Evolutionary conservation across 2,797 vertebrate genomes (phyloP).

Genomic region (Leptatherina wallacei): DNA sequence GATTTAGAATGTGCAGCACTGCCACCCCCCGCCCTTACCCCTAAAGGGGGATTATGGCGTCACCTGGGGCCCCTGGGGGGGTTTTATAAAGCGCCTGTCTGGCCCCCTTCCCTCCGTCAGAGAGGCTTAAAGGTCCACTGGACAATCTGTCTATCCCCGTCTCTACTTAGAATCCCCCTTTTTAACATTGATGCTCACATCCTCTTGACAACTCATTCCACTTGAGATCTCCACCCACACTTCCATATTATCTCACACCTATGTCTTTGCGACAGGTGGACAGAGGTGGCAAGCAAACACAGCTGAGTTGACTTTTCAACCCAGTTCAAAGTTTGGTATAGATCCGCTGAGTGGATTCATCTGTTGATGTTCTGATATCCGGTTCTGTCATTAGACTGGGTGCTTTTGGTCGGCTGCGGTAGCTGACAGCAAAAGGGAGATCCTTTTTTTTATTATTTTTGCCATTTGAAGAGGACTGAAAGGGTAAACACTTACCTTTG

Average conservation of each 20-base stretch:
- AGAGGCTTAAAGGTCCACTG: slow-evolving; percentile 83
- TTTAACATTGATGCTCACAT: slow-evolving; percentile 74
- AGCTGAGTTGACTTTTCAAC: slow-evolving; percentile 66
- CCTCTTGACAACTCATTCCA: slow-evolving; percentile 71
- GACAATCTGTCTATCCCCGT: slow-evolving; percentile 76
- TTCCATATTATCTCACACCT: slow-evolving; percentile 65
- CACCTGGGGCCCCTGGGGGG: slow-evolving; percentile 78
- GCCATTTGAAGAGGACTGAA: slow-evolving; percentile 49
- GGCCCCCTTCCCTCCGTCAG: slow-evolving; percentile 82
- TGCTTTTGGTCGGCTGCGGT: slow-evolving; percentile 47
- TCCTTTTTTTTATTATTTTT: slow-evolving; percentile 42
- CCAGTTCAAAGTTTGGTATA: slow-evolving; percentile 57
- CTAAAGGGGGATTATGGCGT: slow-evolving; percentile 82
- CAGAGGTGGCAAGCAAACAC: slow-evolving; percentile 70
- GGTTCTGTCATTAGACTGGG: slow-evolving; percentile 41
- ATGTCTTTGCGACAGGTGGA: slow-evolving; percentile 80
- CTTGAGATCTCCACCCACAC: slow-evolving; percentile 60
- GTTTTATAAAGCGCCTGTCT: slow-evolving; percentile 84
- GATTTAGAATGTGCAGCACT: slow-evolving; percentile 72
- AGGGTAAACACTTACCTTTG: slow-evolving; percentile 61
- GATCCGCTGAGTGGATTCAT: slow-evolving; percentile 58
- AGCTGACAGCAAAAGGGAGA: slow-evolving; percentile 60
- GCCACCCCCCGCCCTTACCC: slow-evolving; percentile 62
- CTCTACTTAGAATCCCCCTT: slow-evolving; percentile 70
- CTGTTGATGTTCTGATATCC: slow-evolving; percentile 34